Conservation (phyloP, 1,140 invertebrate species). For the Tyrophagus putrescentiae region DNA sequence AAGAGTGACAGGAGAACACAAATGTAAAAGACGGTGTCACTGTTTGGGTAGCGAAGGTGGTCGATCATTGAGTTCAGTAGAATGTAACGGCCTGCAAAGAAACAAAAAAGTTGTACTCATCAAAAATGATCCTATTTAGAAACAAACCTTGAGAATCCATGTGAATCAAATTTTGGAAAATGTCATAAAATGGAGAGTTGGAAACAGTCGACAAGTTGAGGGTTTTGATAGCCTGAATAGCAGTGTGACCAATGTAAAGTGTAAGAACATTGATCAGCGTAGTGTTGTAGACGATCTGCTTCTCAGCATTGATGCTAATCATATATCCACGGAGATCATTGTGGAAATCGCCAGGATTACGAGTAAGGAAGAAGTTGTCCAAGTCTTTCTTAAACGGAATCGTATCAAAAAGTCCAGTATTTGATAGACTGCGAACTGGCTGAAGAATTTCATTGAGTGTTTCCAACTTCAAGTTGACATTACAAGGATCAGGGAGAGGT, state of each 20-base stretch:
- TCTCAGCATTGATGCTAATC: conserved; percentile 38
- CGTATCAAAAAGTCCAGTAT: not conserved
- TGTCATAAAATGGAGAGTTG: conserved; percentile 96
- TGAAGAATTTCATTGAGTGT: conserved; percentile 64
- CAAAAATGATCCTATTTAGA: conserved; percentile 15
- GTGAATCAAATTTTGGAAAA: conserved; percentile 95
- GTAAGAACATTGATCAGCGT: conserved; percentile 91
- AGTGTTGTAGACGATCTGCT: conserved; percentile 54
- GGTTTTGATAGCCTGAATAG: conserved; percentile 59
- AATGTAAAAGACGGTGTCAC: conserved; percentile 98
- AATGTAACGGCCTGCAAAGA: conserved; percentile 55
- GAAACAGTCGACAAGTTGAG: conserved; percentile 86
- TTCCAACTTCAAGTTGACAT: conserved; percentile 90
- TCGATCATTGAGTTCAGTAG: conserved; percentile 97
- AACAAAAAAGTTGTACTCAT: conserved; percentile 18
- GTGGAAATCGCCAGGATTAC: conserved; percentile 86
- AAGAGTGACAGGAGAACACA: conserved; percentile 91
- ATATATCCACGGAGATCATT: conserved; percentile 76
- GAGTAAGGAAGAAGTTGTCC: conserved; percentile 85
- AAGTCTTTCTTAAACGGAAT: conserved; percentile 46
- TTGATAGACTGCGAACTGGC: conserved; percentile 42
- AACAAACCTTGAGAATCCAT: conserved; percentile 77
- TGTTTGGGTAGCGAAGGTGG: conserved; percentile 95
- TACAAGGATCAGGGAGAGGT: conserved; percentile 90
- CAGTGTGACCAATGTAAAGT: conserved; percentile 90